phyloP scores from a whole-genome alignment of 2,113 vertebrate genomes.

The Synchiropus splendidus region DNA sequence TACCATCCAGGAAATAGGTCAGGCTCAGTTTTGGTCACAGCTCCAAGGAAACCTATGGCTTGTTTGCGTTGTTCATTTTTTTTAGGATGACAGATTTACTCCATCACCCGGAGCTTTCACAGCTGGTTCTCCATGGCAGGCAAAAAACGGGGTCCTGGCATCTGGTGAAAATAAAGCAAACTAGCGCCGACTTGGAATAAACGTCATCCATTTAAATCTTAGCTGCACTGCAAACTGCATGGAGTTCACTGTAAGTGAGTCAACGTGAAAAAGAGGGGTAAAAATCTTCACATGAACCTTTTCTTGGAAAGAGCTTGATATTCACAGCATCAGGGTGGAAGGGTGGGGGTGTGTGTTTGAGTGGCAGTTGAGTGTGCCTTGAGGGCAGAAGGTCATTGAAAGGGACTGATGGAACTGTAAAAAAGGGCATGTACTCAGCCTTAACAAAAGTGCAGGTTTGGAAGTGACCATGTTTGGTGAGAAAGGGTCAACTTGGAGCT shows the following conservation, averaged over 20 bases:
- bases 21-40: constrained; percentile 8
- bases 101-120: constrained; percentile 57
- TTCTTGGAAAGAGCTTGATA: too few species aligned
- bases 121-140: constrained; percentile 47
- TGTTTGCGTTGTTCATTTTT: constrained; percentile 49
- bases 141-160: constrained; percentile 13
- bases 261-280: too few species aligned
- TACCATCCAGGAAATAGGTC: constrained; percentile 40
- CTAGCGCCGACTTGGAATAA: constrained; percentile 39
- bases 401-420: constrained; percentile 10
- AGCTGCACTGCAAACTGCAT: neutral
- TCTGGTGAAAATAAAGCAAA: constrained; percentile 45
- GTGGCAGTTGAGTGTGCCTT: constrained; percentile 21
- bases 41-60: constrained; percentile 38
- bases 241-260: too few species aligned
- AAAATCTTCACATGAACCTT: too few species aligned
- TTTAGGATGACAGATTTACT: constrained; percentile 49
- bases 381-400: constrained; percentile 20
- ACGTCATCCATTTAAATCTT: constrained; percentile 33
- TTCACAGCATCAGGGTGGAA: too few species aligned
- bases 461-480: constrained; percentile 11
- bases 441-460: constrained; percentile 13
- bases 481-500: constrained; percentile 9
- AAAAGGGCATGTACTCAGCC: constrained; percentile 20
- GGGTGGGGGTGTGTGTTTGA: constrained; percentile 11